Conservation (phyloP, 2,888 invertebrate species). For the Macroteleia sp. region DNA sequence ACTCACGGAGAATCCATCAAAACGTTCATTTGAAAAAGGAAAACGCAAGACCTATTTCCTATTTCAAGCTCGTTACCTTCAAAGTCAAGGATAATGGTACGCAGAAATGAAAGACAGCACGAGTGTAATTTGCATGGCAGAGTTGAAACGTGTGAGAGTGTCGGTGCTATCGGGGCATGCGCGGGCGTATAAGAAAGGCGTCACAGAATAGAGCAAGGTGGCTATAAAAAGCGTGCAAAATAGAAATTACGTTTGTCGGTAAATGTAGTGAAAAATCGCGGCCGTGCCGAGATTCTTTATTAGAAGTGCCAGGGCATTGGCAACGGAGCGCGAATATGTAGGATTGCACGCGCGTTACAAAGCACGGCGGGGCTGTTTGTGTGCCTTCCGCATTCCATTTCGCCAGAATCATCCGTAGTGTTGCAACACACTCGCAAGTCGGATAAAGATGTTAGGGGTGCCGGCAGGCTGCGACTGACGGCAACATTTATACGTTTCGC, state of each 20-base stretch:
- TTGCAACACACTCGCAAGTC: slow-evolving; percentile 54
- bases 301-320: slow-evolving; percentile 55
- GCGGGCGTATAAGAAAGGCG: slow-evolving; percentile 16
- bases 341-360: slow-evolving; percentile 37
- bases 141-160: slow-evolving; percentile 14
- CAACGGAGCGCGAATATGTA: slow-evolving; percentile 39
- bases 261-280: slow-evolving; percentile 78
- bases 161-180: not conserved
- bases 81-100: slow-evolving; percentile 60
- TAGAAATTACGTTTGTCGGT: slow-evolving; percentile 67
- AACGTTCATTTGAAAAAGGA: not conserved
- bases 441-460: slow-evolving; percentile 76
- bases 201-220: not conserved
- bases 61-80: slow-evolving; percentile 33
- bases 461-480: slow-evolving; percentile 79
- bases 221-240: slow-evolving; percentile 51
- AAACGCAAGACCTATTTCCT: not conserved
- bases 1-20: not conserved
- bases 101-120: slow-evolving; percentile 58
- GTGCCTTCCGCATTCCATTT: slow-evolving; percentile 46
- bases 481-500: slow-evolving; percentile 82
- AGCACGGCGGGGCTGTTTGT: slow-evolving; percentile 9
- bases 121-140: slow-evolving; percentile 68
- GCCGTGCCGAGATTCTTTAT: slow-evolving; percentile 58
- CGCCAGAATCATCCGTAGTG: slow-evolving; percentile 55